A percentile compares a stretch with the other conserved stretches of the same genome.
Evolutionary conservation across 2,113 vertebrate species (phyloP).

Genomic region (Pongo pygmaeus): DNA sequence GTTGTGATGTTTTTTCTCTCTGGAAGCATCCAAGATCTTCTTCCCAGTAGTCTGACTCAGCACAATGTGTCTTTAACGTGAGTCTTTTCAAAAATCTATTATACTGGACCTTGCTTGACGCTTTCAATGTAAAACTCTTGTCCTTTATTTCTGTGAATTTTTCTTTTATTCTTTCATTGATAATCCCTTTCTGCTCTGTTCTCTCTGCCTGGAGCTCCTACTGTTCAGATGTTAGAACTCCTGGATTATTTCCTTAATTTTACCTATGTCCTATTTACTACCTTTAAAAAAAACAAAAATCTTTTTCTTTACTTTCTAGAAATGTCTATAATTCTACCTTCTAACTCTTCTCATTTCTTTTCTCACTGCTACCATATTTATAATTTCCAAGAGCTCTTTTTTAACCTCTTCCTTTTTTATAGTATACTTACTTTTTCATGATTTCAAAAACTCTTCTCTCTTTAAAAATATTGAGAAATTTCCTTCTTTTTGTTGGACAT

Average conservation of each 20-base stretch:
- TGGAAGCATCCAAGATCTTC: neutral
- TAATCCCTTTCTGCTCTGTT: neutral
- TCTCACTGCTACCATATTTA: neutral
- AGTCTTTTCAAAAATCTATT: neutral
- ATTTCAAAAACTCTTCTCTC: neutral
- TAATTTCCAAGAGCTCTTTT: neutral
- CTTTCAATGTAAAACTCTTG: neutral
- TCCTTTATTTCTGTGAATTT: neutral
- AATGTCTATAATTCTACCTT: neutral
- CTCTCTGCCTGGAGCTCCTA: neutral
- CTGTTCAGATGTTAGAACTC: conserved; percentile 4
- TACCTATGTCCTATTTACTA: neutral
- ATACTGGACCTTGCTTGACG: neutral
- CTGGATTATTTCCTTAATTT: neutral
- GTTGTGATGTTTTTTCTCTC: neutral
- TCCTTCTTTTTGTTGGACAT: neutral
- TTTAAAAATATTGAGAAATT: neutral
- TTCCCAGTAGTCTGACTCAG: neutral
- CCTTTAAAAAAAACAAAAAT: neutral
- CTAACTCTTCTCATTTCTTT: neutral
- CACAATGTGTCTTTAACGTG: neutral
- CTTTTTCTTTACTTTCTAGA: neutral
- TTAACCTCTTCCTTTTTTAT: neutral
- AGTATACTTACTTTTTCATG: neutral
- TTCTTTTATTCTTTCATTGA: neutral